phyloP scores from a whole-genome alignment of 2,797 vertebrate species.

The Neomorphus geoffroyi region DNA sequence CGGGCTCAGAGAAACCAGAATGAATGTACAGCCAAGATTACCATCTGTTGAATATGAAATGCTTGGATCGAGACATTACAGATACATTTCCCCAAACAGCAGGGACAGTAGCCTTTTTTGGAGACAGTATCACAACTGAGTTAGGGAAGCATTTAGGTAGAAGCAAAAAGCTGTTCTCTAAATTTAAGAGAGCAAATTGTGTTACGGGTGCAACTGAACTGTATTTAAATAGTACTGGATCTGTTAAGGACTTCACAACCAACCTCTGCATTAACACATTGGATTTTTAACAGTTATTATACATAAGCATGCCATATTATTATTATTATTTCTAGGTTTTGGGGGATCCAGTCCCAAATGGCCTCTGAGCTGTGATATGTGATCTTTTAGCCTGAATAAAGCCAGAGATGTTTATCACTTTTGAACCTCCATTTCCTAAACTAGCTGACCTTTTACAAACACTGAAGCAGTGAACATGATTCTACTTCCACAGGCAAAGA shows the following conservation, averaged over 20 bases:
- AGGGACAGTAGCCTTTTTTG: slow-evolving; percentile 72
- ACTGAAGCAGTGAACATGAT: neutral
- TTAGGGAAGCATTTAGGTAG: slow-evolving; percentile 54
- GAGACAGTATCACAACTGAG: slow-evolving; percentile 69
- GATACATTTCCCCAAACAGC: slow-evolving; percentile 75
- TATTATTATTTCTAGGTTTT: neutral
- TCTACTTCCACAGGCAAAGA: neutral
- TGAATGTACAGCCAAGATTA: slow-evolving; percentile 70
- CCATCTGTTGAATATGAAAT: slow-evolving; percentile 80
- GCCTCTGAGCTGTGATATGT: neutral
- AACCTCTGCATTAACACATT: neutral
- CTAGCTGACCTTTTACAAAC: neutral
- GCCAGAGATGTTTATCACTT: neutral
- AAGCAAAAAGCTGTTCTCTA: slow-evolving; percentile 43
- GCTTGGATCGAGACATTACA: slow-evolving; percentile 75
- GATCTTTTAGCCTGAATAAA: neutral
- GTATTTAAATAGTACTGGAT: slow-evolving; percentile 24
- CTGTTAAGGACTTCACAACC: neutral
- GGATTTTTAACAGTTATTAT: neutral
- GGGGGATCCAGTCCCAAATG: neutral
- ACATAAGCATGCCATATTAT: neutral
- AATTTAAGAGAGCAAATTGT: slow-evolving; percentile 47
- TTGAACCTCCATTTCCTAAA: neutral
- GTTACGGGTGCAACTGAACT: slow-evolving; percentile 57
- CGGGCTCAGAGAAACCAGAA: slow-evolving; percentile 59